Evolutionary conservation across 2,797 vertebrate genomes (phyloP), one percentile per base, ranked within the genome.

Genomic region (Meda fulgida): DNA sequence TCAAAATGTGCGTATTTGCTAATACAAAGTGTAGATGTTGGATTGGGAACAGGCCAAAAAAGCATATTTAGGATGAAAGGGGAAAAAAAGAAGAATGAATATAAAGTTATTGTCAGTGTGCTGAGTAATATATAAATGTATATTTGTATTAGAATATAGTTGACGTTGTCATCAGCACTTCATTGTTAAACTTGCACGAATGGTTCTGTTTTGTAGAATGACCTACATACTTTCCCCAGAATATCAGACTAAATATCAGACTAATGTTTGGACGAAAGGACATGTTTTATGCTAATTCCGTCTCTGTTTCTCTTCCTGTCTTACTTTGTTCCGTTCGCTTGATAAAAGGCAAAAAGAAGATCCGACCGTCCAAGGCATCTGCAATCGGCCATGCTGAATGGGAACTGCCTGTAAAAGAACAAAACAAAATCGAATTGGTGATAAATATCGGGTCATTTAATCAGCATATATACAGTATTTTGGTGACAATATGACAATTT

Each of bases 311-410:
- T 71, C 34, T 55, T 29, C 34, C 77, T 81, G 38, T 80, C 43
- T 31, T 66, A 48, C 58, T 81, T 72, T 65, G 48, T 77, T 76
- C 76, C 72, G 43, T 23, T 83, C 26, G 36, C 53, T 77, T 78
- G 43, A 81, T 75, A 66, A 79, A 79, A 78, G 75, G 63, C 55
- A 21, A n/a, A 78, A 79, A 36, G 81, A 83, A 85, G 81, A 83
- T 83, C 55, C 31, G 14, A 31, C 80, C 21, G n/a, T 36, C 53
- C 63, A 18, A 83, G 75, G 48, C 71, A 38, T 75, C 58, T 31
- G 31, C 34, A 23, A 29, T 31, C 48, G 4, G 0, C 36, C 34
- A 46, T 63, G 14, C 55, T 13, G 46, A 29, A 67, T 29, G 38
- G 5, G 36, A 75, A 51, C 13, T 23, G 19, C 18, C 53, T 29